Evolutionary conservation across 2,888 invertebrate species (phyloP).

Genomic region (Drosophila differens): DNA sequence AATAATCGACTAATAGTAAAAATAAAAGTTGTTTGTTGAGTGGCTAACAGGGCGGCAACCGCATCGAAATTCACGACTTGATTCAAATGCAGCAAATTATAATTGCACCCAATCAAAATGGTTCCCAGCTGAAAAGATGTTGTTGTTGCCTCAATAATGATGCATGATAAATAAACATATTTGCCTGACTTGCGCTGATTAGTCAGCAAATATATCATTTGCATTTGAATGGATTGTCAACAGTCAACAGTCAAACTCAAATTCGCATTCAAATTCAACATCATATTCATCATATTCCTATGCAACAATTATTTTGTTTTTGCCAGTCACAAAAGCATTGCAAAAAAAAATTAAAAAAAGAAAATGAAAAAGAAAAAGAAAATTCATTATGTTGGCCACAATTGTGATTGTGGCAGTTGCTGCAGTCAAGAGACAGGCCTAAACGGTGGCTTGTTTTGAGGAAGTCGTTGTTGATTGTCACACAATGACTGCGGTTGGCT

Average conservation of each 20-base stretch:
- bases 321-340: constrained; percentile 34
- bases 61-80: constrained; percentile 53
- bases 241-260: constrained; percentile 22
- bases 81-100: constrained; percentile 41
- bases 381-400: constrained; percentile 35
- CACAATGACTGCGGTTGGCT: constrained; percentile 45
- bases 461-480: constrained; percentile 58
- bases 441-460: constrained; percentile 49
- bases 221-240: constrained; percentile 44
- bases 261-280: constrained; percentile 23
- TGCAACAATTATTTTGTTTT: constrained; percentile 19
- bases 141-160: constrained; percentile 54
- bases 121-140: constrained; percentile 41
- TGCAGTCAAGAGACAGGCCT: constrained; percentile 22
- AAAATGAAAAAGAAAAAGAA: constrained; percentile 12
- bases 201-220: constrained; percentile 47
- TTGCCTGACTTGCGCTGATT: constrained; percentile 38
- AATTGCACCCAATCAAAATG: constrained; percentile 58
- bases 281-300: constrained; percentile 12
- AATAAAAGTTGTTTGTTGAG: constrained; percentile 52
- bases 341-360: constrained; percentile 4
- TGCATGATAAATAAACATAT: constrained; percentile 68
- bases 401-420: constrained; percentile 31
- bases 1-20: constrained; percentile 27
- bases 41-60: constrained; percentile 58